Evolutionary conservation across 2,797 vertebrate genomes (phyloP), one percentile per base, ranked within the genome.

Genomic region (Xiphorhynchus erythropygius): DNA sequence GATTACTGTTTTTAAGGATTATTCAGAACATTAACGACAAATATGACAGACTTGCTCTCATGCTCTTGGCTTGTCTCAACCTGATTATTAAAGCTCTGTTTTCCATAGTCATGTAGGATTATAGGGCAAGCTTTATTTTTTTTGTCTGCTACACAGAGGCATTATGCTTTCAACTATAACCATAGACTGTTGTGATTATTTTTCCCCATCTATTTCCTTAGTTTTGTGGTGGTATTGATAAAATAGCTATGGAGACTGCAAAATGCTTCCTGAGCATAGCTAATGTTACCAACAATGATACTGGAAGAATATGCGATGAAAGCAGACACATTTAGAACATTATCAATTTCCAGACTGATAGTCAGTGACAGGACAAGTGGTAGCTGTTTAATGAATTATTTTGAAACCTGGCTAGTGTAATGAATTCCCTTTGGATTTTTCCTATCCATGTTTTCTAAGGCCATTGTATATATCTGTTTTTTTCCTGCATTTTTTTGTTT

Each of bases 1-100:
- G 93, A 97, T 97, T 94, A 97, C 89, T 89, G 44, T 93, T 98
- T 97, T 97, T 96, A 97, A 97, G 93, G 94, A 97, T 97, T 97
- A 96, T 96, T 97, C 77, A 89, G 92, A 95, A 97, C 87, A 87
- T 97, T 97, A 97, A 96, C 96, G 95, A 87, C 50, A 90, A 97
- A 94, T 93, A 81, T 91, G 89, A 97, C 95, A 87, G 93, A 65
- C 85, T 93, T 96, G 76, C 81, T 32, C 52, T 53, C 52, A 53
- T 13, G 52, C 30, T 32, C 30, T 53, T 53, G 96, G 92, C 93
- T 95, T 93, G 35, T 88, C 93, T 95, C 96, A 97, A 79, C 82
- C 87, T 97, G 94, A 76, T 95, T 95, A 97, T 97, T 96, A 94
- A 95, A 95, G 65, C 93, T 97, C 92, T 93, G 79, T 65, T 93